Conservation (phyloP, 2,797 vertebrate species). For the Melanotaenia maccullochi region DNA sequence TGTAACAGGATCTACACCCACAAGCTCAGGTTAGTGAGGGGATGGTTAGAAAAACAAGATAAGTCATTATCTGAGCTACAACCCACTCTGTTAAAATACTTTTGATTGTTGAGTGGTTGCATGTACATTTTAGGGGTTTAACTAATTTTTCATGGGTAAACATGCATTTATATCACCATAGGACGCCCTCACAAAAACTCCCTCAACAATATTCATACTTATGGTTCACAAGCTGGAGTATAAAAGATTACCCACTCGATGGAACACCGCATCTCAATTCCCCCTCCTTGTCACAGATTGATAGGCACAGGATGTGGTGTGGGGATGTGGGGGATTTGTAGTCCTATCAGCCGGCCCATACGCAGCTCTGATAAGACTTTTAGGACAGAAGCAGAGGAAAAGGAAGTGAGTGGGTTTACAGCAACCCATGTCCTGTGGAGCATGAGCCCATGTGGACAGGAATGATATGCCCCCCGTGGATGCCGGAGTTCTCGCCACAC, state of each 20-base stretch:
- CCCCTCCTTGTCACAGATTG: conserved; percentile 59
- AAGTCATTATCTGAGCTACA: conserved; percentile 49
- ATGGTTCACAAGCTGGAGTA: conserved; percentile 1
- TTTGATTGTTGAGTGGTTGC: conserved; percentile 16
- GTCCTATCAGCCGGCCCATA: conserved; percentile 82
- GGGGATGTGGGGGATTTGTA: conserved; percentile 90
- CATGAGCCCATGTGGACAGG: conserved; percentile 79
- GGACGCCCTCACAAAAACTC: conserved; percentile 7
- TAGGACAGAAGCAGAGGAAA: conserved; percentile 68
- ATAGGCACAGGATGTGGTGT: conserved; percentile 90
- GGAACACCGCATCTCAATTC: conserved; percentile 30
- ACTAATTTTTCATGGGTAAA: conserved; percentile 43
- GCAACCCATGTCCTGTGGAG: conserved; percentile 68
- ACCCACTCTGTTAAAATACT: conserved; percentile 39
- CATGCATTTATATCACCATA: conserved; percentile 12
- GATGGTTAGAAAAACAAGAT: conserved; percentile 56
- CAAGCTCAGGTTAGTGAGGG: conserved; percentile 45
- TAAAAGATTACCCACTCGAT: conserved; percentile 13
- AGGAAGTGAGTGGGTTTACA: conserved; percentile 74
- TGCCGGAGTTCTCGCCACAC: conserved; percentile 43
- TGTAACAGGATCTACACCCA: conserved; percentile 54
- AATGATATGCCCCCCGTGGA: conserved; percentile 90
- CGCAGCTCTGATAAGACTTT: conserved; percentile 75
- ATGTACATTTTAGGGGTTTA: conserved; percentile 52
- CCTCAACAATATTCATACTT: neutral